Conservation (phyloP, 2,797 vertebrate genomes). For the Paramormyrops hopkinsi region DNA sequence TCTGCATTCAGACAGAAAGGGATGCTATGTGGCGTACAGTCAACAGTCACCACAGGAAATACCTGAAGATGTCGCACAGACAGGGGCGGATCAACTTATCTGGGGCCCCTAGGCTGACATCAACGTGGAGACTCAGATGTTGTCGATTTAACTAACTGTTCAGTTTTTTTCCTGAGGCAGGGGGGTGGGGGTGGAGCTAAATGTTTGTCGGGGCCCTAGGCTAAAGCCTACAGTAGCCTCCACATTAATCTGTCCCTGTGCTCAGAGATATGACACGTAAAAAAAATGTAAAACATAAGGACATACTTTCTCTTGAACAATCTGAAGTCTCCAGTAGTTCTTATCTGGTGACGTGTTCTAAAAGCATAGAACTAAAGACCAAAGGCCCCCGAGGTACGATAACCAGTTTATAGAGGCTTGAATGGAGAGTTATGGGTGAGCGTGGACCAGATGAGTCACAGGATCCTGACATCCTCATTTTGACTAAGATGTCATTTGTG, state of each 20-base stretch:
- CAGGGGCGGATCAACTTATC: not conserved
- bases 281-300: not conserved
- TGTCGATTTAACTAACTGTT: not conserved
- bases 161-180: not conserved
- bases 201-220: not conserved
- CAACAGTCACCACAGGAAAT: slow-evolving; percentile 8
- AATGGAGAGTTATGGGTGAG: not conserved
- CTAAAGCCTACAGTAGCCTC: not conserved
- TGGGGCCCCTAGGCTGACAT: not conserved
- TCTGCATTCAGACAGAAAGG: slow-evolving; percentile 10
- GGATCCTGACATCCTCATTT: slow-evolving; percentile 37
- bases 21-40: not conserved
- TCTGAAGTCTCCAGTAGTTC: not conserved
- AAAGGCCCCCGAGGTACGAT: not conserved
- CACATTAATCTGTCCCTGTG: not conserved
- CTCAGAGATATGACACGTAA: not conserved
- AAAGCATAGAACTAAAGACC: not conserved
- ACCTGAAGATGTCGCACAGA: not conserved
- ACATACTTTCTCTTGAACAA: not conserved
- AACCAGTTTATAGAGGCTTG: not conserved
- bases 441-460: not conserved
- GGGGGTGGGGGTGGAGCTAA: not conserved
- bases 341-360: not conserved
- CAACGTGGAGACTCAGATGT: not conserved
- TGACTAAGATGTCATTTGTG: slow-evolving; percentile 10